Percentiles rank a stretch among this genome's conserved stretches.
phyloP scores from a whole-genome alignment of 2,888 invertebrate genomes.

The Drosophila phalerata region DNA sequence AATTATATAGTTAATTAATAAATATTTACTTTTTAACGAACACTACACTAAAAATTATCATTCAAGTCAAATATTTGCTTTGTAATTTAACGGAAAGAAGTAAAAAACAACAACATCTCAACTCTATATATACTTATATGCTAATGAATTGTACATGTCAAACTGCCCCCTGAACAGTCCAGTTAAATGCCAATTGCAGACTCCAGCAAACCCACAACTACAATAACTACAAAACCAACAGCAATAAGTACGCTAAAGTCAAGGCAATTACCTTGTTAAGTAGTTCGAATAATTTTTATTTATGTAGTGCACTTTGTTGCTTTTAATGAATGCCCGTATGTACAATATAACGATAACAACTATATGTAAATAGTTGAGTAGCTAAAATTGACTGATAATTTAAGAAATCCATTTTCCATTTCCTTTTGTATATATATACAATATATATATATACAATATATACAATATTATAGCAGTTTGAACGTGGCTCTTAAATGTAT shows the following conservation, averaged over 20 bases:
- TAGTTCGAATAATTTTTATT: constrained; percentile 15
- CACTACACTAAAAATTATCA: constrained; percentile 66
- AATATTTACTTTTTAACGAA: constrained; percentile 38
- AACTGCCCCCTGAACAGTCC: constrained; percentile 56
- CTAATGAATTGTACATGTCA: constrained; percentile 49
- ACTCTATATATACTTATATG: constrained; percentile 12
- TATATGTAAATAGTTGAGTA: constrained; percentile 15
- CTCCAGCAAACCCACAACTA: constrained; percentile 51
- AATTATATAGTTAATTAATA: constrained; percentile 39
- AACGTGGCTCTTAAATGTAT: background rate
- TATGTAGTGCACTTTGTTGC: constrained; percentile 22
- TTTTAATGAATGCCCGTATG: background rate
- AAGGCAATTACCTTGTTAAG: constrained; percentile 15
- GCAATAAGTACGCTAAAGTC: constrained; percentile 48
- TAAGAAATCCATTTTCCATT: constrained; percentile 1
- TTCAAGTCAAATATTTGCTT: constrained; percentile 57
- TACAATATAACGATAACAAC: constrained; percentile 15
- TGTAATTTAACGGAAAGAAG: constrained; percentile 18
- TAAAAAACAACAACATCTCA: background rate
- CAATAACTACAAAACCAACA: constrained; percentile 36
- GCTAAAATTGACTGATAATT: constrained; percentile 1
- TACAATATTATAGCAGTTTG: background rate
- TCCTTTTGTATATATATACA: background rate
- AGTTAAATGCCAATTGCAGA: constrained; percentile 51
- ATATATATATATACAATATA: too few relatives aligned